Percentiles rank a stretch among this genome's conserved stretches.
phyloP scores from a whole-genome alignment of 2,113 vertebrate species.

The Alligator sinensis region DNA sequence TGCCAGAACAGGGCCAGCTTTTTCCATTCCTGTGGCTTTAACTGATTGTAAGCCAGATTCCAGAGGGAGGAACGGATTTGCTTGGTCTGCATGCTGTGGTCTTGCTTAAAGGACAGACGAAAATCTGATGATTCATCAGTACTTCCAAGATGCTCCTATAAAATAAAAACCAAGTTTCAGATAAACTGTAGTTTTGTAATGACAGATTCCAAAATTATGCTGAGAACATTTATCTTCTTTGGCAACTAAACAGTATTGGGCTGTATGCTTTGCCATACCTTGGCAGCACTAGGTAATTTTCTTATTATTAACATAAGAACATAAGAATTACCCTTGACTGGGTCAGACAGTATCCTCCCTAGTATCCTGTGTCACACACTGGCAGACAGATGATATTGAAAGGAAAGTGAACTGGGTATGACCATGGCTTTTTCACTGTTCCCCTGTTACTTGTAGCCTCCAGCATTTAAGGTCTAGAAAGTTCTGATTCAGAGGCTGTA shows the following conservation, averaged over 20 bases:
- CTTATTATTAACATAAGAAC: background rate
- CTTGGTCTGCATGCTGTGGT: constrained; percentile 86
- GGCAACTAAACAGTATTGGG: background rate
- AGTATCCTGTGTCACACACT: too few species aligned
- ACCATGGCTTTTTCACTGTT: too few species aligned
- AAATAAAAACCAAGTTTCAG: constrained; percentile 62
- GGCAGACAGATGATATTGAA: too few species aligned
- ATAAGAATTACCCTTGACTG: too few species aligned
- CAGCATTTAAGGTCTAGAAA: too few species aligned
- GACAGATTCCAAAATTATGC: background rate
- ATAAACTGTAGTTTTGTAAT: background rate
- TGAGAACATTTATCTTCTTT: background rate
- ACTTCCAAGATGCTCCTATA: constrained; percentile 76
- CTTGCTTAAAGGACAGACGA: constrained; percentile 88
- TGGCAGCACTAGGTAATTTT: background rate
- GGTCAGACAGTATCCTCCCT: too few species aligned
- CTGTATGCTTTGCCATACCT: background rate
- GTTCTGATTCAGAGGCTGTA: too few species aligned
- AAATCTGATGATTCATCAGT: constrained; percentile 67
- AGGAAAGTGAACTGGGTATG: too few species aligned
- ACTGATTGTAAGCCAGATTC: constrained; percentile 84
- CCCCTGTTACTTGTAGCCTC: too few species aligned
- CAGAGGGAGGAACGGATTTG: constrained; percentile 83
- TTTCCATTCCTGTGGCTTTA: constrained; percentile 88
- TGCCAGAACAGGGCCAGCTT: constrained; percentile 84